Evolutionary conservation across 2,888 invertebrate species (phyloP).

Genomic region (Quadroppia sp.): DNA sequence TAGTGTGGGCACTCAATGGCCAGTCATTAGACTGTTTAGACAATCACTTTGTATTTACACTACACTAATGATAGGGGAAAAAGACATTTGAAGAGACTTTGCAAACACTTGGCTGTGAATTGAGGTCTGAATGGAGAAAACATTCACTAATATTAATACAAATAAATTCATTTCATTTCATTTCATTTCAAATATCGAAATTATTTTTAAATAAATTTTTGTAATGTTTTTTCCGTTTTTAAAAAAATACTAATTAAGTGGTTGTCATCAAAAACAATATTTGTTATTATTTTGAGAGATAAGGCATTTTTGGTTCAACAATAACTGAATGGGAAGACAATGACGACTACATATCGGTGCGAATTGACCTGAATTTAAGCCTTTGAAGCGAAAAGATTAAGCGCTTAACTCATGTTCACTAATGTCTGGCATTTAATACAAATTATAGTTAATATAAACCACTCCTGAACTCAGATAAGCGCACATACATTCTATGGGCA

Average conservation of each 20-base stretch:
- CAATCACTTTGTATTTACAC: conserved; percentile 17
- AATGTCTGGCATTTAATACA: conserved; percentile 13
- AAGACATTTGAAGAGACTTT: no score
- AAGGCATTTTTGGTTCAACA: not conserved
- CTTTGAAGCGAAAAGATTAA: conserved; percentile 5
- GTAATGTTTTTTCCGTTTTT: no score
- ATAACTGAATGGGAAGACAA: conserved; percentile 2
- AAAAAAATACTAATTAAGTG: no score
- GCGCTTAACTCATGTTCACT: not conserved
- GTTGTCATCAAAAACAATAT: no score
- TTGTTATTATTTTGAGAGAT: not conserved
- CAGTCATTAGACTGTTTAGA: conserved; percentile 3
- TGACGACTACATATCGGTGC: not conserved
- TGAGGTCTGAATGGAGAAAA: no score
- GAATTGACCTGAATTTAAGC: conserved; percentile 9
- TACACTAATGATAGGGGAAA: conserved; percentile 28
- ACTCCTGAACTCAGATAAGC: conserved; percentile 5
- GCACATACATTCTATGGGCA: not conserved
- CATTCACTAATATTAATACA: no score
- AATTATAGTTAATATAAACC: conserved; percentile 18
- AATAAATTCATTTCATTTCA: no score
- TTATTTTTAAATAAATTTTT: no score
- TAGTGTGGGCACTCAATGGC: not conserved
- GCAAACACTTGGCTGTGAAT: no score
- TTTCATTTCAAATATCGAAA: no score